Evolutionary conservation across 2,797 vertebrate species (phyloP).

Genomic region (Euphonia xanthogaster): DNA sequence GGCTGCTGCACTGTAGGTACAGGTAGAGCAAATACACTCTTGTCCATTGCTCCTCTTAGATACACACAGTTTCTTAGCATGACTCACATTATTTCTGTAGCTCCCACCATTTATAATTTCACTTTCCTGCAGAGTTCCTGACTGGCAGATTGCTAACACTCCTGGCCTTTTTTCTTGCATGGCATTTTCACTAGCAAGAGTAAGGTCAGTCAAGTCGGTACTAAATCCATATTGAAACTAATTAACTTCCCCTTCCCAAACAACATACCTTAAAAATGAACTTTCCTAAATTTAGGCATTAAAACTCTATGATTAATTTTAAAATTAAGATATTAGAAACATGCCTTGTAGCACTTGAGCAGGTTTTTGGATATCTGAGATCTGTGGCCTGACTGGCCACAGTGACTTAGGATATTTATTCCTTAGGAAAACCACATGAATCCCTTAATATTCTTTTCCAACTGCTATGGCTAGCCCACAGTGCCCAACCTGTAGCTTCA

Average conservation of each 20-base stretch:
- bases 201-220: neutral
- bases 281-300: neutral
- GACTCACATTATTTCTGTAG: neutral
- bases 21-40: neutral
- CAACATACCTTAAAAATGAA: neutral
- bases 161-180: neutral
- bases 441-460: neutral
- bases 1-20: neutral
- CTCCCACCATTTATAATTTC: neutral
- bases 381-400: neutral
- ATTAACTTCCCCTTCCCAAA: neutral
- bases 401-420: neutral
- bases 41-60: neutral
- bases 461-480: neutral
- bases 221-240: neutral
- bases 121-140: neutral
- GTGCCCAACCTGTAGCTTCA: neutral
- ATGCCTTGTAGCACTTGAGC: neutral
- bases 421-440: neutral
- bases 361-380: neutral
- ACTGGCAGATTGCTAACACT: neutral
- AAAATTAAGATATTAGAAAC: neutral
- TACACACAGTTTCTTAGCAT: neutral
- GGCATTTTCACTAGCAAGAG: neutral
- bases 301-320: neutral